Conservation (phyloP, 1,140 invertebrate species). For the Caerostris darwini region DNA sequence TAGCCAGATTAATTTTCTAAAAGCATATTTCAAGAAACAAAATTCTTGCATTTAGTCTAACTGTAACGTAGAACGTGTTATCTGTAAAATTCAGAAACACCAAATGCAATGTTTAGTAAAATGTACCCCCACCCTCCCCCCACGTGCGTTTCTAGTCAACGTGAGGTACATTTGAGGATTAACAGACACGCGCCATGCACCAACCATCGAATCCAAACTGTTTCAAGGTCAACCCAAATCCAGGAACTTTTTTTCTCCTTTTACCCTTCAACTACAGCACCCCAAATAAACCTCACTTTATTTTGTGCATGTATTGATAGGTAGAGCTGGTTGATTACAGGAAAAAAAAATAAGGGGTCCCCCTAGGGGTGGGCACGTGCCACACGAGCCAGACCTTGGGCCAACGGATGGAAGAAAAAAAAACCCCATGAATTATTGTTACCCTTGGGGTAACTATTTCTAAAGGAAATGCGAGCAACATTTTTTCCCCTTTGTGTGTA, state of each 20-base stretch:
- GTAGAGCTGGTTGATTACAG: neutral
- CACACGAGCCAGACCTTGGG: slow-evolving; percentile 67
- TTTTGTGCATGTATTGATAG: neutral
- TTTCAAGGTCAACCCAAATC: slow-evolving; percentile 49
- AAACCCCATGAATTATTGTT: slow-evolving; percentile 1
- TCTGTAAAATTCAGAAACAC: neutral
- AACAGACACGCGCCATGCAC: neutral
- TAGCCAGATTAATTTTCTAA: too few relatives aligned
- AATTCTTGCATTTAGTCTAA: too few relatives aligned
- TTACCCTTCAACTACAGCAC: neutral
- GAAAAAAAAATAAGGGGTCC: slow-evolving; percentile 25
- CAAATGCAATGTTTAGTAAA: neutral
- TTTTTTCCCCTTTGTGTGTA: neutral
- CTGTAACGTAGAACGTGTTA: neutral
- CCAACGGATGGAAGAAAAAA: slow-evolving; percentile 50
- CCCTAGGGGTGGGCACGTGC: slow-evolving; percentile 36
- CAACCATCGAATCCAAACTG: neutral
- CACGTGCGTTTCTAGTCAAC: neutral
- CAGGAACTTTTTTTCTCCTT: neutral
- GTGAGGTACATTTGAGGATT: too few relatives aligned
- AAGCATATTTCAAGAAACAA: too few relatives aligned
- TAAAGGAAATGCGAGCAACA: neutral
- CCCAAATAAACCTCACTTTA: slow-evolving; percentile 61
- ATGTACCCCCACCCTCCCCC: neutral
- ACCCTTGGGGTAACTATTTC: neutral